Evolutionary conservation across 1,140 invertebrate species (phyloP), one percentile per base, ranked within the genome.

Genomic region (Drepana arcuata): DNA sequence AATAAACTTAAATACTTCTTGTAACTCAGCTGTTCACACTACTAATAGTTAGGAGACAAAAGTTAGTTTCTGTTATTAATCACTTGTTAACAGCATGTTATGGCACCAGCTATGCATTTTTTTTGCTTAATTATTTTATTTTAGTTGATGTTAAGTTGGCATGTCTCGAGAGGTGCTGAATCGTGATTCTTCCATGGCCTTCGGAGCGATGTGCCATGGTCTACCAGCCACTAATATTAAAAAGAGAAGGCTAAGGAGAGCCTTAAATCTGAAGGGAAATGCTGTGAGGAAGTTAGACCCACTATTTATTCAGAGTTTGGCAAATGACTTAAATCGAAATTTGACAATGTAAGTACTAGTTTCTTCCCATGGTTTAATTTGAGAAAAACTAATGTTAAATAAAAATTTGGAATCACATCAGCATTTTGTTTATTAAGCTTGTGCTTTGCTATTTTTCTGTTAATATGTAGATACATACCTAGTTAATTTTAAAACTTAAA

Each of bases 81-180:
- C n/a, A n/a, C n/a, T n/a, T n/a, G n/a, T n/a, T n/a, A n/a, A n/a
- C n/a, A n/a, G n/a, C n/a, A n/a, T n/a, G n/a, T n/a, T n/a, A n/a
- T n/a, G n/a, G n/a, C n/a, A n/a, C n/a, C n/a, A 25, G 11, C 2
- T 11, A 12, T 14, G 41, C 41, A 41, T 43, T 25, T 34, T 16
- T 48, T 33, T 42, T 37, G 5, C 4, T 39, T 50, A 37, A 27
- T 38, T 34, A 34, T 26, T 35, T 34, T 34, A 48, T 54, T 62
- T 67, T 56, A 60, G 30, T 58, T 48, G 12, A 42, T 46, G 35
- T 66, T 56, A 64, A 69, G 60, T 67, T 61, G 49, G 46, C 60
- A 69, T 71, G 65, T 41, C 53, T 51, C 49, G 50, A 15, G 41
- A 57, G 36, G 52, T 55, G 47, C 56, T 70, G 50, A 62, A 60